phyloP scores from a whole-genome alignment of 2,797 vertebrate genomes.

The Potorous gilbertii region DNA sequence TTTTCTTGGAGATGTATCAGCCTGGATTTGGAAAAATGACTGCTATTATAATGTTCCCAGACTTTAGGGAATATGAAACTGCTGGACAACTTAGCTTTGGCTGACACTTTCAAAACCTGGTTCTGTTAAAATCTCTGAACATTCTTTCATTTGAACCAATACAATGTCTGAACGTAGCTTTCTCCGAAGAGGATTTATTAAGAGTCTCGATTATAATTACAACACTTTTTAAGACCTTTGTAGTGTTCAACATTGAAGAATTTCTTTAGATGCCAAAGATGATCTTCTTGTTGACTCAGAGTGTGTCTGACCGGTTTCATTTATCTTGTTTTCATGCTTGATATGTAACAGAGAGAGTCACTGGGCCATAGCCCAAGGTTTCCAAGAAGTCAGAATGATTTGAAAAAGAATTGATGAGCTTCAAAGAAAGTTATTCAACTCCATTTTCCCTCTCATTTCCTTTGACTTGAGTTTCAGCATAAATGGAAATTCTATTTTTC shows the following conservation, averaged over 20 bases:
- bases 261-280: not conserved
- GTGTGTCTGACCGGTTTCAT: not conserved
- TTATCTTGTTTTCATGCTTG: not conserved
- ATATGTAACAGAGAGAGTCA: not conserved
- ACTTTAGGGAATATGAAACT: not conserved
- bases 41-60: not conserved
- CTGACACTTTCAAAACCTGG: not conserved
- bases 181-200: not conserved
- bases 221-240: not conserved
- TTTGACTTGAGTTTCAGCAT: not conserved
- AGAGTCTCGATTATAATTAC: not conserved
- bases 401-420: not conserved
- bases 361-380: not conserved
- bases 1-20: not conserved
- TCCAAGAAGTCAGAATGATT: not conserved
- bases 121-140: not conserved
- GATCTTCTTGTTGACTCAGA: not conserved
- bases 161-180: not conserved
- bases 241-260: not conserved
- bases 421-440: not conserved
- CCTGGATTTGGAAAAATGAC: not conserved
- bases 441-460: not conserved
- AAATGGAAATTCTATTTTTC: not conserved
- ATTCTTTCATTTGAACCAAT: not conserved
- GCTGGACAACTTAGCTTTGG: not conserved